Percentiles rank a stretch among this genome's conserved stretches.
Conservation (phyloP, 2,888 invertebrate genomes). For the Parasteatoda lunata region DNA sequence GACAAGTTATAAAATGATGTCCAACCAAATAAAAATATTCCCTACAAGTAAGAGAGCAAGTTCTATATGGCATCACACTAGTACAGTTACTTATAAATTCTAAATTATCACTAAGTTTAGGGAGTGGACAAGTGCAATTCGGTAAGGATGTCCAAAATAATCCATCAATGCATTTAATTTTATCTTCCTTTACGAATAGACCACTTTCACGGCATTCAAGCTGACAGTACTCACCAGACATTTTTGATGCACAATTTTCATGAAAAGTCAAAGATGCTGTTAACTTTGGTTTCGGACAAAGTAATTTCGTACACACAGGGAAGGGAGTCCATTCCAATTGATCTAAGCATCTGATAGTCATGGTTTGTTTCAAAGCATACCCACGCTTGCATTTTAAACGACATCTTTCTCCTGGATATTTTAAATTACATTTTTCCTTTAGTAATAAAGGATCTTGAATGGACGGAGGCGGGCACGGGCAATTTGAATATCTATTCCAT, state of each 20-base stretch:
- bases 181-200: not conserved
- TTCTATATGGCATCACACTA: not conserved
- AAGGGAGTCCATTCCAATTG: conserved; percentile 1
- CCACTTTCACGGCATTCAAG: conserved; percentile 32
- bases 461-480: not conserved
- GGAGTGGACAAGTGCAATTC: conserved; percentile 11
- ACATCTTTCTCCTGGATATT: conserved; percentile 9
- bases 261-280: not conserved
- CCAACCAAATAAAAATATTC: not conserved
- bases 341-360: not conserved
- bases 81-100: not conserved
- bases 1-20: conserved; percentile 6
- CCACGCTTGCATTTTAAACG: conserved; percentile 13
- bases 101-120: not conserved
- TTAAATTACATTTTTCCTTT: not conserved
- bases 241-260: conserved; percentile 19
- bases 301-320: not conserved
- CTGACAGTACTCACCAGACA: not conserved
- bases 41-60: conserved; percentile 10
- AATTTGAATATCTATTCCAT: conserved; percentile 7
- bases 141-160: conserved; percentile 12
- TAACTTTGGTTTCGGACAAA: conserved; percentile 15
- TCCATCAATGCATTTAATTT: conserved; percentile 17
- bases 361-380: not conserved
- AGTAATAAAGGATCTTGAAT: not conserved